Evolutionary conservation across 2,888 invertebrate genomes (phyloP).

Genomic region (Ichneumon xanthorius): DNA sequence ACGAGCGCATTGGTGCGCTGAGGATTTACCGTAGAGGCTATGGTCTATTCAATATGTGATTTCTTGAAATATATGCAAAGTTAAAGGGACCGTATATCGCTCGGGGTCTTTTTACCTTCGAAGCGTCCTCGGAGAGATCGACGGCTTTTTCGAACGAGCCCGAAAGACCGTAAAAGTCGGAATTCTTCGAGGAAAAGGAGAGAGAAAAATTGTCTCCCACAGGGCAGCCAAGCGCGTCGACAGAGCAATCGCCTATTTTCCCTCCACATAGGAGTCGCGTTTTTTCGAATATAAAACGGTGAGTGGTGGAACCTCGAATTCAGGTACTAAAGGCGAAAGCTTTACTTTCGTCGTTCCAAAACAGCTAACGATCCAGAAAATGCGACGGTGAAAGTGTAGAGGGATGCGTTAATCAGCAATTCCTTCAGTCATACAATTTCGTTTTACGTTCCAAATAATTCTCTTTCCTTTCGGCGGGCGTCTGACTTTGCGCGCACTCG

Average conservation of each 20-base stretch:
- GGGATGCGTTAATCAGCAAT: background rate
- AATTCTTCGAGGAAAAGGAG: slow-evolving; percentile 22
- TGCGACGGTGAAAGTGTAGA: background rate
- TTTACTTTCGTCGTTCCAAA: background rate
- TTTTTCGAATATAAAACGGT: slow-evolving; percentile 35
- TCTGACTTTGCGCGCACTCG: background rate
- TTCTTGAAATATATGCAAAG: slow-evolving; percentile 14
- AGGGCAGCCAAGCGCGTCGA: slow-evolving; percentile 44
- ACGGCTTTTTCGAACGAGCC: slow-evolving; percentile 31
- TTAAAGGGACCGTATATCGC: slow-evolving; percentile 14
- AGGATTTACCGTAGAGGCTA: background rate
- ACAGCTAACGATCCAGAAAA: background rate
- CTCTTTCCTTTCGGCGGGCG: background rate
- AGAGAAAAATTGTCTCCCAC: slow-evolving; percentile 56
- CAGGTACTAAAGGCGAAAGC: background rate
- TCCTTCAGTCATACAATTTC: background rate
- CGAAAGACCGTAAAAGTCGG: slow-evolving; percentile 33
- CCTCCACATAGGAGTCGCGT: slow-evolving; percentile 4
- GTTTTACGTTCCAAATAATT: background rate
- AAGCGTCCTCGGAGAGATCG: slow-evolving; percentile 43
- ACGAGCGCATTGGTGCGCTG: background rate
- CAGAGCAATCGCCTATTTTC: slow-evolving; percentile 47
- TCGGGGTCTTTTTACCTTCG: slow-evolving; percentile 17
- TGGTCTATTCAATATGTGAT: slow-evolving; percentile 9
- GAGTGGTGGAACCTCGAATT: background rate